Evolutionary conservation across 2,113 vertebrate genomes (phyloP).

Genomic region (Nymphicus hollandicus): DNA sequence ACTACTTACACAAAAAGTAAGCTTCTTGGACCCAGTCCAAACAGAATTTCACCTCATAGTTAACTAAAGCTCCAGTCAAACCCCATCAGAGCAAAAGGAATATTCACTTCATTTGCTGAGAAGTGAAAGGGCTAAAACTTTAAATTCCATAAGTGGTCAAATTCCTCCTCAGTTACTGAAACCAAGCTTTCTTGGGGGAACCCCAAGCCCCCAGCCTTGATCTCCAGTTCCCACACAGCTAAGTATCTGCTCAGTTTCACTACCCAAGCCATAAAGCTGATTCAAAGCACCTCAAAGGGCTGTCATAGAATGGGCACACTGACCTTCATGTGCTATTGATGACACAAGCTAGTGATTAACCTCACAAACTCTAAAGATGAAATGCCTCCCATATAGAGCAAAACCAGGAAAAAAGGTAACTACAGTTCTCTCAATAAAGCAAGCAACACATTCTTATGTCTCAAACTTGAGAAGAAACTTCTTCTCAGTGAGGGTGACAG

Average conservation of each 20-base stretch:
- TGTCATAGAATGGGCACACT: background rate
- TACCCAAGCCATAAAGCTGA: background rate
- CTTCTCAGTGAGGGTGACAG: no score
- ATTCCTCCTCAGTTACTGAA: background rate
- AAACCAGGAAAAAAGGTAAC: background rate
- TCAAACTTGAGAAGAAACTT: no score
- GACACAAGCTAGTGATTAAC: background rate
- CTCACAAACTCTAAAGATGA: background rate
- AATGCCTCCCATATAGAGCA: background rate
- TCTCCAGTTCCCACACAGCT: background rate
- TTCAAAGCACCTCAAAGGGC: background rate
- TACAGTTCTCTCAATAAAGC: background rate
- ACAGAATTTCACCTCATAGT: background rate
- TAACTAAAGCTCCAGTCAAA: background rate
- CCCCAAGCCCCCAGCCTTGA: background rate
- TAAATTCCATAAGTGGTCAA: fast-evolving
- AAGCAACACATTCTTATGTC: background rate
- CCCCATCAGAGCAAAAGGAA: background rate
- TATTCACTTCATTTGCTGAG: background rate
- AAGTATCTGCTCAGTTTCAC: background rate
- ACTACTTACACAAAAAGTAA: background rate
- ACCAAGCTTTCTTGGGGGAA: background rate
- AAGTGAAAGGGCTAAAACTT: background rate
- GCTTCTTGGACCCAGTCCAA: background rate
- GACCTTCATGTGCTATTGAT: fast-evolving